phyloP scores from a whole-genome alignment of 2,797 vertebrate species.

The Danio choprae region DNA sequence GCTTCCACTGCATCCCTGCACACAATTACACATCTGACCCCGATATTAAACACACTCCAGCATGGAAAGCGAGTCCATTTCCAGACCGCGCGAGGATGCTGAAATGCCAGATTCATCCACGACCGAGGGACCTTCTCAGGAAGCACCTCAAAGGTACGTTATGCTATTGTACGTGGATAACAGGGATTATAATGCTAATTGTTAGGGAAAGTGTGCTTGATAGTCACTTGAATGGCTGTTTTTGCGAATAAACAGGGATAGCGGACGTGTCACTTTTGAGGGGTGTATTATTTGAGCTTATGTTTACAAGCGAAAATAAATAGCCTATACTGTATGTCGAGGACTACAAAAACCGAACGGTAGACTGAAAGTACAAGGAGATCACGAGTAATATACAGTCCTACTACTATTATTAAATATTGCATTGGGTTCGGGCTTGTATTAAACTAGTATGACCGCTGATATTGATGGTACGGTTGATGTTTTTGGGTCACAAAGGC shows the following conservation, averaged over 20 bases:
- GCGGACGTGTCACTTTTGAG: neutral
- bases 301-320: conserved; percentile 21
- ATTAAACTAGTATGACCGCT: neutral
- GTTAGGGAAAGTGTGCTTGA: neutral
- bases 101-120: conserved; percentile 73
- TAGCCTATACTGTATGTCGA: neutral
- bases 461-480: neutral
- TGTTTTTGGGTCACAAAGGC: neutral
- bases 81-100: conserved; percentile 74
- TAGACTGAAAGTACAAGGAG: neutral
- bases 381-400: neutral
- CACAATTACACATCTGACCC: neutral
- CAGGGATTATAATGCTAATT: neutral
- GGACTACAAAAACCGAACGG: neutral
- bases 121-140: conserved; percentile 67
- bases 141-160: conserved; percentile 74
- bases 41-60: neutral
- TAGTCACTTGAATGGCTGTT: neutral
- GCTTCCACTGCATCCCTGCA: neutral
- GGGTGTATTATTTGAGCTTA: neutral
- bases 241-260: neutral
- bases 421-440: neutral
- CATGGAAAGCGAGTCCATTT: conserved; percentile 75
- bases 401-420: neutral
- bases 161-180: neutral